Conservation (phyloP, 1,140 invertebrate genomes). For the Sycophila sp. region DNA sequence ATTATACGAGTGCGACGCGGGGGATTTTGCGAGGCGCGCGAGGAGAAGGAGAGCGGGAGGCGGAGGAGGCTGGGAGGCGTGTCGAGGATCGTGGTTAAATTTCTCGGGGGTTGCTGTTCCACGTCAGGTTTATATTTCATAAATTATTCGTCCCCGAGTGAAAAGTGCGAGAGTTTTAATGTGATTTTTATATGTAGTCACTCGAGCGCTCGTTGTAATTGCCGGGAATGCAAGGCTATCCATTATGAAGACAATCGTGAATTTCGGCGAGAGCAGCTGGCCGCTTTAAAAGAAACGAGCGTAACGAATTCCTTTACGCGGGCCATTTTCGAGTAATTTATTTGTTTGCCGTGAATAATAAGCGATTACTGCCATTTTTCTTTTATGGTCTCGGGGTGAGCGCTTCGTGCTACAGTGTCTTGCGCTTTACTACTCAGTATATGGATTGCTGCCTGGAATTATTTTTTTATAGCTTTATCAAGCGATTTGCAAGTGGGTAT, state of each 20-base stretch:
- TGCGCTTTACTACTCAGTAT: no score
- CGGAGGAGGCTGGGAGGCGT: constrained; percentile 44
- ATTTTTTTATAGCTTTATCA: no score
- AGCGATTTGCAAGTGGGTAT: no score
- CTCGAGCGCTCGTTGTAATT: constrained; percentile 16
- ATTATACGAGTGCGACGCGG: not conserved
- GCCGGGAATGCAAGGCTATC: not conserved
- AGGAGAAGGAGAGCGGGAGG: not conserved
- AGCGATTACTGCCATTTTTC: no score
- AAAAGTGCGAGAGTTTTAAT: constrained; percentile 34
- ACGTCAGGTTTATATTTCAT: constrained; percentile 56
- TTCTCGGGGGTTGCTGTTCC: constrained; percentile 52
- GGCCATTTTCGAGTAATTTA: not conserved
- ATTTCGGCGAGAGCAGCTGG: not conserved
- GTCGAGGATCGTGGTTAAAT: constrained; percentile 57
- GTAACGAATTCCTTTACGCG: not conserved
- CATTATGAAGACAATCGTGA: constrained; percentile 26
- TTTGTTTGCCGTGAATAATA: not conserved
- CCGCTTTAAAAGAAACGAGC: not conserved
- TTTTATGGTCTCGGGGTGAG: no score
- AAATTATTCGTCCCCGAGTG: constrained; percentile 48
- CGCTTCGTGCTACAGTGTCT: no score
- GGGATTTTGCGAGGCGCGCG: not conserved
- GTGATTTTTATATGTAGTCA: constrained; percentile 9
- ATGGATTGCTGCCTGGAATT: no score